A percentile compares a stretch with the other conserved stretches of the same genome.
phyloP scores from a whole-genome alignment of 2,888 invertebrate genomes.

The Mythimna pallens region DNA sequence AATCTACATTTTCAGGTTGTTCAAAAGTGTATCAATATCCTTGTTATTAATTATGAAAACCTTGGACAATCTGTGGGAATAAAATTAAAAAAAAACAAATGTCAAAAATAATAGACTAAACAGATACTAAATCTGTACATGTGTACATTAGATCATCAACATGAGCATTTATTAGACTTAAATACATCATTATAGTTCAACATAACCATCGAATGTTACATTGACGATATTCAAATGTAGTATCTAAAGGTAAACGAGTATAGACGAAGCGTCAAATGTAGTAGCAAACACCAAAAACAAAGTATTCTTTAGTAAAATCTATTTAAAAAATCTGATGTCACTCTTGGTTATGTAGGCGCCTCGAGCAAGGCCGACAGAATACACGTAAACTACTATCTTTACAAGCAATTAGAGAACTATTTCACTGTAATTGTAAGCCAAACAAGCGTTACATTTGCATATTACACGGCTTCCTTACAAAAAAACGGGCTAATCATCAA shows the following conservation, averaged over 20 bases:
- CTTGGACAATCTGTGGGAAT: constrained; percentile 1
- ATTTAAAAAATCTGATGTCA: constrained; percentile 89
- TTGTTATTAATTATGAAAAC: not conserved
- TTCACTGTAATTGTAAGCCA: constrained; percentile 49
- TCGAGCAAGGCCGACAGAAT: constrained; percentile 78
- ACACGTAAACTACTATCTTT: constrained; percentile 69
- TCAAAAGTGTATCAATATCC: not conserved
- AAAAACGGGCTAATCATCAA: constrained; percentile 34
- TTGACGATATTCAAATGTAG: constrained; percentile 50
- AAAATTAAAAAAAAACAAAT: not conserved
- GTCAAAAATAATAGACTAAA: constrained; percentile 4
- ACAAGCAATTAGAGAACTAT: constrained; percentile 66
- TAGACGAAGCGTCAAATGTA: constrained; percentile 32
- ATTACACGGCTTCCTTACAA: constrained; percentile 45
- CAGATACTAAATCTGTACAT: not conserved
- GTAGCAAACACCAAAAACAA: constrained; percentile 69
- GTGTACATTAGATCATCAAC: constrained; percentile 18
- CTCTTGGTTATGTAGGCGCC: constrained; percentile 78
- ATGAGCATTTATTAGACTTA: not conserved
- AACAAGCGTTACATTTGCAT: constrained; percentile 33
- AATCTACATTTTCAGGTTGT: not conserved
- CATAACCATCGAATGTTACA: constrained; percentile 10
- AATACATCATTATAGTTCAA: not conserved
- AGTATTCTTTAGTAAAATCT: constrained; percentile 79
- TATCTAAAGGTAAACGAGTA: constrained; percentile 62